Base-by-base conservation (phyloP, 37 sponge, comb jelly and placozoan species). In the Petrosia ficiformis region DNA sequence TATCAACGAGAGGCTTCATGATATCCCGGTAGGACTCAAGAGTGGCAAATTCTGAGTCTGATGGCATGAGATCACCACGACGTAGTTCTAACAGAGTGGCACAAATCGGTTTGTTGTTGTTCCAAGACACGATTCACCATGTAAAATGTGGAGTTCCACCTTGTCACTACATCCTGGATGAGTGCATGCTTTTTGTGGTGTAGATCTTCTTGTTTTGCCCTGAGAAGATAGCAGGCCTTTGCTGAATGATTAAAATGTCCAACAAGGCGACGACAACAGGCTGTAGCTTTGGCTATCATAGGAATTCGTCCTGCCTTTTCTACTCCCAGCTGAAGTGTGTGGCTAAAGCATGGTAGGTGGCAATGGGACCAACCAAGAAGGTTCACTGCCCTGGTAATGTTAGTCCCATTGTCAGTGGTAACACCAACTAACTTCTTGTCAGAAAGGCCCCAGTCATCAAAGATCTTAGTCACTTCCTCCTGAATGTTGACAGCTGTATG, bases 141-240 rank as follows among this genome's bases (percentile, higher is more conserved):
- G 10, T 81, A 76, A 61, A 39, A 81, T 22, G 74, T 35, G 24
- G 82, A 76, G 43, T 76, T 75, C 82, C 75, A 81, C 44, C 75
- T 54, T 3, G 75, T 75, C 30, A 31, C 42, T 38, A 81, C 75
- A 81, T 81, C 82, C 28, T 77, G 73, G 25, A 80, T 14, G 14
- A 75, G 70, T 30, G 34, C 10, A n/a, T 73, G 79, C 24, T 25
- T 37, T 35, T 25, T 3, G 38, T 70, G 54, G 4, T 74, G 5
- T 4, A 78, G 44, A 24, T 73, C 29, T 30, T 74, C 52, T 43
- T 78, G 79, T 52, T 70, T 70, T 42, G 24, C 4, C 31, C 72
- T 78, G 5, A 78, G 44, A 52, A 70, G 5, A 33, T 78, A 48
- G 8, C 28, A 68, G 2, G 70, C 39, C 40, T 78, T 78, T 26